Conservation (phyloP, 2,797 vertebrate genomes). For the Remorina albescens region DNA sequence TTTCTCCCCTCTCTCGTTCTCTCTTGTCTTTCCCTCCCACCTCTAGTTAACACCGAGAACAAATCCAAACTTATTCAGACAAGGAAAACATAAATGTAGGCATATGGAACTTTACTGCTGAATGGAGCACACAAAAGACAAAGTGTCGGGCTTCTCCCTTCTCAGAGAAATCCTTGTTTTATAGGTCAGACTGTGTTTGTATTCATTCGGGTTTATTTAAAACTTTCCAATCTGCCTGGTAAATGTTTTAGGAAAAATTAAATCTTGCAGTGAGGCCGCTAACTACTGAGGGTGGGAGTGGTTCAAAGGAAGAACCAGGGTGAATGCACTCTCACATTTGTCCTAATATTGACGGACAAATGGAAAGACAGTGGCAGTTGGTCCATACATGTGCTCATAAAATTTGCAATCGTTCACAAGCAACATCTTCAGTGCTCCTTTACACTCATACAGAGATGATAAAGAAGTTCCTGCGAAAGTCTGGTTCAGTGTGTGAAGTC, state of each 20-base stretch:
- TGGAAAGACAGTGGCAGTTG: slow-evolving; percentile 35
- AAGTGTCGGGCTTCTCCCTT: slow-evolving; percentile 50
- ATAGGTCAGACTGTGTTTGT: slow-evolving; percentile 61
- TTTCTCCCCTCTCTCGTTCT: slow-evolving; percentile 53
- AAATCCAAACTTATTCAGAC: slow-evolving; percentile 67
- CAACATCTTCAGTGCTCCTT: neutral
- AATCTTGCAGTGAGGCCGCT: slow-evolving; percentile 59
- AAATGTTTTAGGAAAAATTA: slow-evolving; percentile 78
- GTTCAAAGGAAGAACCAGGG: slow-evolving; percentile 42
- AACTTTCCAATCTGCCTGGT: slow-evolving; percentile 73
- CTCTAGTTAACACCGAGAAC: slow-evolving; percentile 71
- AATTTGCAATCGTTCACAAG: slow-evolving; percentile 13
- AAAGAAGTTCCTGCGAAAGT: neutral
- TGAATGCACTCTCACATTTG: slow-evolving; percentile 49
- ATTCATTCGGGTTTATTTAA: slow-evolving; percentile 66
- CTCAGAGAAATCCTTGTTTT: slow-evolving; percentile 71
- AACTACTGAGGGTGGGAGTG: slow-evolving; percentile 56
- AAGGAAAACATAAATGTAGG: slow-evolving; percentile 66
- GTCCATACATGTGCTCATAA: neutral
- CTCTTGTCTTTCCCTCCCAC: slow-evolving; percentile 62
- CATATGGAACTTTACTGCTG: slow-evolving; percentile 72
- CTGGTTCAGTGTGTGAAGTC: neutral
- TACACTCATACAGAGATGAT: slow-evolving; percentile 4
- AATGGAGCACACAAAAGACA: slow-evolving; percentile 68
- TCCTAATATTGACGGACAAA: slow-evolving; percentile 47